Conservation (phyloP, 2,113 vertebrate genomes). For the Mobula hypostoma region DNA sequence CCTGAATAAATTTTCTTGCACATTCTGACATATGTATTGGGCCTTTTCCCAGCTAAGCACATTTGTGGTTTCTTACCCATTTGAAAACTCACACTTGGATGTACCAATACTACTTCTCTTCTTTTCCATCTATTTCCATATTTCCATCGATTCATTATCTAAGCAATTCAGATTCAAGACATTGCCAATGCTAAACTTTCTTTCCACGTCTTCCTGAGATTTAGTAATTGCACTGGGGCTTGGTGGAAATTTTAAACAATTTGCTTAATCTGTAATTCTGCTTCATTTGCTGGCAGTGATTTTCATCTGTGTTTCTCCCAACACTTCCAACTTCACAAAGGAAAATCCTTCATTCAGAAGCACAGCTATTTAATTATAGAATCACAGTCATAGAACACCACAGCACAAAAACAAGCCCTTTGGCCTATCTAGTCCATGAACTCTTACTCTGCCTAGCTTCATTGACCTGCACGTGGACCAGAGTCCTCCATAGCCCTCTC, state of each 20-base stretch:
- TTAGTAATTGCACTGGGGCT: background rate
- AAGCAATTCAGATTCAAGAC: background rate
- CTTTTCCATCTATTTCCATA: background rate
- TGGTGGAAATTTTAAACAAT: background rate
- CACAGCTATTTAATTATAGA: background rate
- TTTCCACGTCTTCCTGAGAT: background rate
- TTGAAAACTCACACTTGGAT: background rate
- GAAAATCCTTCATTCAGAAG: background rate
- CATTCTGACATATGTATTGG: background rate
- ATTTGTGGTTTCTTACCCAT: background rate
- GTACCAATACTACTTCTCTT: background rate
- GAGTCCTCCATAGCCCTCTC: no score
- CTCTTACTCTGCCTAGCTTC: no score
- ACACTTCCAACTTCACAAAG: background rate
- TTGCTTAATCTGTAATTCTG: background rate
- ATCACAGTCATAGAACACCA: no score
- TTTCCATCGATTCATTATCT: background rate
- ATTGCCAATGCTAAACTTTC: background rate
- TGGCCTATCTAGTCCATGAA: no score
- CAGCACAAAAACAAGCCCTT: no score
- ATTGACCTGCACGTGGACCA: no score
- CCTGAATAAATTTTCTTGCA: background rate
- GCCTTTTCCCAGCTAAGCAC: no score
- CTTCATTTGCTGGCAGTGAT: background rate
- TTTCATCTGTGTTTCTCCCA: background rate